Conservation (phyloP, 2,113 vertebrate genomes). For the Conger conger region DNA sequence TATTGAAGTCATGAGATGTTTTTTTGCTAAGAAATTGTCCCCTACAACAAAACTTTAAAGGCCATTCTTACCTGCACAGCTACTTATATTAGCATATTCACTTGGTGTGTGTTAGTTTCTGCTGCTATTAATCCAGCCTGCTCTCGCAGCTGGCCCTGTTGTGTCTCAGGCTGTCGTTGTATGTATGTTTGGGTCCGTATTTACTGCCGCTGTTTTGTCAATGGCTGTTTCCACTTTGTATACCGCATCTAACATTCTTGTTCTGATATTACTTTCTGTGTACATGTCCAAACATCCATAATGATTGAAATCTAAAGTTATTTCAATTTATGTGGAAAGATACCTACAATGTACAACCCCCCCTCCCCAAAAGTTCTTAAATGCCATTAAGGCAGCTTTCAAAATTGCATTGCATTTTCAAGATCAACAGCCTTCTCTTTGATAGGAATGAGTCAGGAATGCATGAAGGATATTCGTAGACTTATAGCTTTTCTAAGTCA, state of each 20-base stretch:
- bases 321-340: neutral
- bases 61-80: neutral
- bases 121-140: neutral
- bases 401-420: neutral
- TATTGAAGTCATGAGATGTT: neutral
- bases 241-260: neutral
- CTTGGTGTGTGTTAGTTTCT: neutral
- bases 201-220: neutral
- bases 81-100: neutral
- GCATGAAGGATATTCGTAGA: neutral
- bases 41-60: neutral
- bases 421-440: slow-evolving; percentile 10
- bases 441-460: slow-evolving; percentile 3
- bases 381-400: neutral
- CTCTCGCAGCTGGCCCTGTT: neutral
- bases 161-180: neutral
- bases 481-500: neutral
- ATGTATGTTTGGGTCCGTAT: neutral
- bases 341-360: neutral
- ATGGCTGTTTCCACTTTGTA: neutral
- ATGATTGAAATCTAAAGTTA: neutral
- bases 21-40: neutral
- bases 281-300: slow-evolving; percentile 12
- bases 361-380: neutral
- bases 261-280: neutral